phyloP scores from a whole-genome alignment of 2,888 invertebrate species.

The Drosophila koepferae region DNA sequence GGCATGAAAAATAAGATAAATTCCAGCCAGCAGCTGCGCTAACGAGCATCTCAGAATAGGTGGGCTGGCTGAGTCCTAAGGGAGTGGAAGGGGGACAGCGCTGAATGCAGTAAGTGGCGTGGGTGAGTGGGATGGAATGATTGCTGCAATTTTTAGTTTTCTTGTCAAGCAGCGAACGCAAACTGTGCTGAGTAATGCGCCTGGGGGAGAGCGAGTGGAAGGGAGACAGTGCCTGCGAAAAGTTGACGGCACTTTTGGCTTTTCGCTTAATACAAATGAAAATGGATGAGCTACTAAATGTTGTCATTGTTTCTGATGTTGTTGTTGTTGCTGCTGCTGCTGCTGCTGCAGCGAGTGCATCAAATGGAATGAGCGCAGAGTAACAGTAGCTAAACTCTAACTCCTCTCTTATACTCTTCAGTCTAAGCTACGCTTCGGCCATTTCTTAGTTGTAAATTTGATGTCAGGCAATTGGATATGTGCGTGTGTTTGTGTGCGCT shows the following conservation, averaged over 20 bases:
- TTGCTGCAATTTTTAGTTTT: constrained; percentile 43
- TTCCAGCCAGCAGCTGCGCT: constrained; percentile 73
- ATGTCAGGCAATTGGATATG: constrained; percentile 7
- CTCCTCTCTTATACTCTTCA: background rate
- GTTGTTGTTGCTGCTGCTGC: constrained; percentile 20
- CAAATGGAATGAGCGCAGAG: constrained; percentile 70
- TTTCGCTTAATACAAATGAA: constrained; percentile 78
- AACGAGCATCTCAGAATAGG: constrained; percentile 66
- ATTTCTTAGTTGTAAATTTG: constrained; percentile 44
- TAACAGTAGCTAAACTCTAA: constrained; percentile 18
- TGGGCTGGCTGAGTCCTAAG: constrained; percentile 11
- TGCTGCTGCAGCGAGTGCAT: constrained; percentile 55
- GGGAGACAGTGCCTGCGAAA: constrained; percentile 37
- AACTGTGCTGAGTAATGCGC: constrained; percentile 51
- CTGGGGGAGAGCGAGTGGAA: background rate
- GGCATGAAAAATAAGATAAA: constrained; percentile 74
- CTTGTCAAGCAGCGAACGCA: constrained; percentile 33
- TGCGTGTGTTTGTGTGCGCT: background rate
- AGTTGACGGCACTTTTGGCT: constrained; percentile 64
- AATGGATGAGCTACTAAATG: constrained; percentile 80
- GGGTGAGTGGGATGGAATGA: background rate
- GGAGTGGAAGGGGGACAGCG: background rate
- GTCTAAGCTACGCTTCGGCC: background rate
- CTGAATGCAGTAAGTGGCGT: background rate
- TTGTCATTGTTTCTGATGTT: constrained; percentile 50